A percentile compares a stretch with the other conserved stretches of the same genome.
Evolutionary conservation across 2,888 invertebrate species (phyloP).

Genomic region (Hermaeophaga mercurialis): DNA sequence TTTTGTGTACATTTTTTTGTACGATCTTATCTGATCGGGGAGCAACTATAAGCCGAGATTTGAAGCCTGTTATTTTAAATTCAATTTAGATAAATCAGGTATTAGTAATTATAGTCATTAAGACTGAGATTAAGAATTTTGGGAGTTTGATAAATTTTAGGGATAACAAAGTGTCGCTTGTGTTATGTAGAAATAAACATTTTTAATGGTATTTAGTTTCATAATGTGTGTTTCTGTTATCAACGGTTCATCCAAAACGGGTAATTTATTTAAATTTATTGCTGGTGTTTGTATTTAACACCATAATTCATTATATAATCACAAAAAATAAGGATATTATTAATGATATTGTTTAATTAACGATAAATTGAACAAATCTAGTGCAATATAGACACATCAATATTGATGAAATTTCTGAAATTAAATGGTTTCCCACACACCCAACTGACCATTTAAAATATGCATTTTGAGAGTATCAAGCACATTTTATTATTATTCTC

Average conservation of each 20-base stretch:
- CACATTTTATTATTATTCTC: no score
- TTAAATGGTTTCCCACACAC: no score
- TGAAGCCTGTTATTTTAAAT: slow-evolving; percentile 22
- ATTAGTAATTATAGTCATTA: slow-evolving; percentile 31
- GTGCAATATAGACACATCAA: no score
- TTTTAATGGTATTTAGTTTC: slow-evolving; percentile 4
- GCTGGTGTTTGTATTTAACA: not conserved
- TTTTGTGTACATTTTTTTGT: slow-evolving; percentile 7
- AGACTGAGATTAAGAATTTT: slow-evolving; percentile 3
- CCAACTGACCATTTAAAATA: no score
- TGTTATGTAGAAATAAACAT: slow-evolving; percentile 3
- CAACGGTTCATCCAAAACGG: not conserved
- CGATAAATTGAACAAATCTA: no score
- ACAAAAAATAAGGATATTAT: not conserved
- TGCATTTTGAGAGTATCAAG: no score
- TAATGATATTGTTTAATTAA: no score
- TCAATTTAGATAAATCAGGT: slow-evolving; percentile 26
- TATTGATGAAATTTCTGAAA: no score
- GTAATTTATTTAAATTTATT: slow-evolving; percentile 12
- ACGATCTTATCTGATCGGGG: slow-evolving; percentile 16
- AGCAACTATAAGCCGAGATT: slow-evolving; percentile 12
- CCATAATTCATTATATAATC: slow-evolving; percentile 5
- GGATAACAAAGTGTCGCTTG: slow-evolving; percentile 4
- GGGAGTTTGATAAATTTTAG: slow-evolving; percentile 10
- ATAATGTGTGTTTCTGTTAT: slow-evolving; percentile 5